Evolutionary conservation across 1,140 invertebrate species (phyloP).

Genomic region (Steinernema khuongi): DNA sequence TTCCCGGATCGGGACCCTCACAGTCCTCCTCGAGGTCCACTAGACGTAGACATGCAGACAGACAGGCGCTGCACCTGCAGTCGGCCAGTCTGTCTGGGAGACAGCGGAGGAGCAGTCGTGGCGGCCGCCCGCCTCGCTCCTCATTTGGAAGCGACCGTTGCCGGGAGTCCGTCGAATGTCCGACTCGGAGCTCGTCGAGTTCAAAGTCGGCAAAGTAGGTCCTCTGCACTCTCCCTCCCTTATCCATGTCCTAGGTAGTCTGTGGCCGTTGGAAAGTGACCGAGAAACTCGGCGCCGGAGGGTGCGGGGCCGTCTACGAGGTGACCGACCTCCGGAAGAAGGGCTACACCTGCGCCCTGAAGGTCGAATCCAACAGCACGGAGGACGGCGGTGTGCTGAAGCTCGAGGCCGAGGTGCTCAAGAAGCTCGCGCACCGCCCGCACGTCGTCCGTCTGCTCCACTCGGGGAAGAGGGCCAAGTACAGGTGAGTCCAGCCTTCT

Average conservation of each 20-base stretch:
- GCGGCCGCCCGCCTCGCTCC: too few relatives aligned
- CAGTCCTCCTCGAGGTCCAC: too few relatives aligned
- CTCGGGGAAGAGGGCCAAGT: conserved; percentile 43
- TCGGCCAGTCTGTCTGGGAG: too few relatives aligned
- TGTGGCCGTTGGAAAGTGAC: conserved; percentile 27
- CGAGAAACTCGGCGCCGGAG: conserved; percentile 33
- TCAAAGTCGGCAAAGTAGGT: conserved; percentile 4
- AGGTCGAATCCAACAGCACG: conserved; percentile 41
- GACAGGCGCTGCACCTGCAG: too few relatives aligned
- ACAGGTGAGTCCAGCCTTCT: conserved; percentile 31
- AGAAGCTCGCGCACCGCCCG: conserved; percentile 25
- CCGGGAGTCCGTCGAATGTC: too few relatives aligned
- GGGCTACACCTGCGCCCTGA: conserved; percentile 32
- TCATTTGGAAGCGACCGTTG: too few relatives aligned
- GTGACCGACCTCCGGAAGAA: conserved; percentile 29
- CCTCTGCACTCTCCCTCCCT: neutral
- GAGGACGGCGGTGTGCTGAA: conserved; percentile 48
- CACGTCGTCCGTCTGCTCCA: conserved; percentile 37
- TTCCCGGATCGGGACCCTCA: too few relatives aligned
- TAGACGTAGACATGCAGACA: too few relatives aligned
- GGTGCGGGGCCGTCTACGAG: conserved; percentile 41
- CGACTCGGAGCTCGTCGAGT: too few relatives aligned
- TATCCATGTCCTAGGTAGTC: neutral
- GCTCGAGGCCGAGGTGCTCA: conserved; percentile 41
- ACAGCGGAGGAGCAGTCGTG: too few relatives aligned